Evolutionary conservation across 2,797 vertebrate genomes (phyloP).

Genomic region (Brotula barbata): DNA sequence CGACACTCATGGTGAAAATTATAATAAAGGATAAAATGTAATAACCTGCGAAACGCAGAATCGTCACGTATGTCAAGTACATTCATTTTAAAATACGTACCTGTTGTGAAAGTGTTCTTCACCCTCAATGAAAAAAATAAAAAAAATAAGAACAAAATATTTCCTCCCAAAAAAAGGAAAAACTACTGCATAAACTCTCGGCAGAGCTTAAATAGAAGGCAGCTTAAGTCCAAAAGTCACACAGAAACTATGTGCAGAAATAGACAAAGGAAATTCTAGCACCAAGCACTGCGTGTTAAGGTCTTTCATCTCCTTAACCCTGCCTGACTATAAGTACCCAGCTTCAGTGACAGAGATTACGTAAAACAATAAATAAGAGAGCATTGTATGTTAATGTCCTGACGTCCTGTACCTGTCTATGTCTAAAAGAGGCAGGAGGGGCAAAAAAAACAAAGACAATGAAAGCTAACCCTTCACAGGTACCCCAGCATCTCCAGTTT

Average conservation of each 20-base stretch:
- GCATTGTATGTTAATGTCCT: conserved; percentile 75
- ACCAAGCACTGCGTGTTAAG: conserved; percentile 58
- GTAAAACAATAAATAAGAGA: conserved; percentile 71
- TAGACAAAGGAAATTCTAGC: conserved; percentile 40
- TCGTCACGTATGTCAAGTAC: too few relatives aligned
- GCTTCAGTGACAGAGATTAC: conserved; percentile 61
- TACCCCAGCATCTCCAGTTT: conserved; percentile 80
- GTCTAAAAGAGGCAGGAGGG: conserved; percentile 71
- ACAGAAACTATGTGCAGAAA: conserved; percentile 49
- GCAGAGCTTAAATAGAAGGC: conserved; percentile 45
- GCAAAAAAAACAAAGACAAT: conserved; percentile 57
- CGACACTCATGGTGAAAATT: background rate
- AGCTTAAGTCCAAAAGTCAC: conserved; percentile 68
- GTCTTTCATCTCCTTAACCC: conserved; percentile 77
- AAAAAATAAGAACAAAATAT: conserved; percentile 30
- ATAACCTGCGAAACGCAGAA: too few relatives aligned
- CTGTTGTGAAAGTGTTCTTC: conserved; percentile 59
- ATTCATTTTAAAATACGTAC: conserved; percentile 69
- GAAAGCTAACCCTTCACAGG: conserved; percentile 77
- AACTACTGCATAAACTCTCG: conserved; percentile 35
- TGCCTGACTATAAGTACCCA: conserved; percentile 73
- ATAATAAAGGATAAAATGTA: too few relatives aligned
- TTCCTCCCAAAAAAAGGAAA: conserved; percentile 22
- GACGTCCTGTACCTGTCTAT: conserved; percentile 68
- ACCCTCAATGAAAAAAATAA: conserved; percentile 38